Evolutionary conservation across 2,797 vertebrate genomes (phyloP).

Genomic region (Distichodus sexfasciatus): DNA sequence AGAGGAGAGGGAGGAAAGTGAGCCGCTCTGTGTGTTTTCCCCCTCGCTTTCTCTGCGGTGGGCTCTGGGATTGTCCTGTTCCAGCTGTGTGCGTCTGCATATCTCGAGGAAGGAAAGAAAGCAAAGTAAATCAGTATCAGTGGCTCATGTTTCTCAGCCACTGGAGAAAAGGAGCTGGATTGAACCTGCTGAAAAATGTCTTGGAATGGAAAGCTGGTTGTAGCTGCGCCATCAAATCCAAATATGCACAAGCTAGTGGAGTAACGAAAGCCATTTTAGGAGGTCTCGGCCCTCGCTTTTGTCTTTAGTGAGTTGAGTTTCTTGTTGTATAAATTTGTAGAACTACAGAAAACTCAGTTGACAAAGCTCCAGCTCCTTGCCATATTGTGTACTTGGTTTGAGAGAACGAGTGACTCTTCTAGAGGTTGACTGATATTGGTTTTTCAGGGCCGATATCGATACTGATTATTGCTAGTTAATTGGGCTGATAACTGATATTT

Average conservation of each 20-base stretch:
- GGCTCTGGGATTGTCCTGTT: constrained; percentile 21
- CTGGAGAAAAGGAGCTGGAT: not conserved
- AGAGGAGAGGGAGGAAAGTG: not conserved
- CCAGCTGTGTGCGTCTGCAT: not conserved
- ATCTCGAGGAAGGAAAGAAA: constrained; percentile 2
- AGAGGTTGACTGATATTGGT: too few relatives aligned
- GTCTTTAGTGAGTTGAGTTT: too few relatives aligned
- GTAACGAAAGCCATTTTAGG: too few relatives aligned
- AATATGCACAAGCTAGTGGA: not conserved
- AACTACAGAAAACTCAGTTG: too few relatives aligned
- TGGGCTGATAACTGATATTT: too few relatives aligned
- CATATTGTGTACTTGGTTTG: too few relatives aligned
- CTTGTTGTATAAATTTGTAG: too few relatives aligned
- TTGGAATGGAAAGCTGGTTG: not conserved
- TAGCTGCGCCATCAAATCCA: not conserved
- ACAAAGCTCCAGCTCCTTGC: too few relatives aligned
- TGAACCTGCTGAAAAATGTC: not conserved
- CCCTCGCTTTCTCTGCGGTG: not conserved
- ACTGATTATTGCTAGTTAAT: too few relatives aligned
- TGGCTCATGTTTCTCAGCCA: not conserved
- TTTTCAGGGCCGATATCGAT: too few relatives aligned
- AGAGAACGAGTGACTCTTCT: too few relatives aligned
- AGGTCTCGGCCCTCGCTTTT: too few relatives aligned
- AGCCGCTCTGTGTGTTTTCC: not conserved
- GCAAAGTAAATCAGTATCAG: not conserved